Conservation (phyloP, 2,888 invertebrate genomes). For the Onthophagus sagittarius region DNA sequence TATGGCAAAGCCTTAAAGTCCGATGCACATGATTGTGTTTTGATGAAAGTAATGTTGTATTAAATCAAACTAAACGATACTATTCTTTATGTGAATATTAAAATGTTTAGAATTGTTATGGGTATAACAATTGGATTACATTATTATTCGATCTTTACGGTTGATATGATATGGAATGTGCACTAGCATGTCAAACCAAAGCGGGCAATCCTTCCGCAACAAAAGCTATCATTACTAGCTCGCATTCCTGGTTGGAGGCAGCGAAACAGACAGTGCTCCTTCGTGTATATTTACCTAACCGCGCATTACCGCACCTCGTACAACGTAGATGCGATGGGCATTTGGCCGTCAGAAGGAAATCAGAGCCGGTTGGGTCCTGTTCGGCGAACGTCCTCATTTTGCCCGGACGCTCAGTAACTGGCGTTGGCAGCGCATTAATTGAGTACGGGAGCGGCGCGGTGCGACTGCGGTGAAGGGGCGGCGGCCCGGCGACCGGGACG, state of each 20-base stretch:
- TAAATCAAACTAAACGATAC: background rate
- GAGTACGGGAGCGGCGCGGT: background rate
- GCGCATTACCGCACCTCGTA: background rate
- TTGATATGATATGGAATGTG: background rate
- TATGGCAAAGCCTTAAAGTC: background rate
- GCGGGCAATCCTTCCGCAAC: background rate
- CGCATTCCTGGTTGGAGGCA: background rate
- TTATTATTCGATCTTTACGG: background rate
- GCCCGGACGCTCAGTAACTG: background rate
- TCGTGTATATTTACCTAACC: background rate
- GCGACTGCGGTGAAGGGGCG: background rate
- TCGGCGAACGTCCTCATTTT: background rate
- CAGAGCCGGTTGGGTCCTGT: background rate
- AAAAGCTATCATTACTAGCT: background rate
- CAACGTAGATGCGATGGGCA: background rate
- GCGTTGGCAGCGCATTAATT: background rate
- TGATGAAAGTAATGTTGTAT: background rate
- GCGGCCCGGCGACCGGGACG: background rate
- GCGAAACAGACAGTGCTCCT: background rate
- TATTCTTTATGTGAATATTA: too few species aligned
- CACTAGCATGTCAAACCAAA: background rate
- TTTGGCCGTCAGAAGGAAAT: background rate
- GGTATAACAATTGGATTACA: background rate
- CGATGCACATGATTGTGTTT: background rate
- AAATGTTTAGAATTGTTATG: too few species aligned